These are phyloP conservation scores for Cylindroiulus punctatus DNA, from an alignment of 2,888 invertebrate species.

Conservation along the genomic window DNA sequence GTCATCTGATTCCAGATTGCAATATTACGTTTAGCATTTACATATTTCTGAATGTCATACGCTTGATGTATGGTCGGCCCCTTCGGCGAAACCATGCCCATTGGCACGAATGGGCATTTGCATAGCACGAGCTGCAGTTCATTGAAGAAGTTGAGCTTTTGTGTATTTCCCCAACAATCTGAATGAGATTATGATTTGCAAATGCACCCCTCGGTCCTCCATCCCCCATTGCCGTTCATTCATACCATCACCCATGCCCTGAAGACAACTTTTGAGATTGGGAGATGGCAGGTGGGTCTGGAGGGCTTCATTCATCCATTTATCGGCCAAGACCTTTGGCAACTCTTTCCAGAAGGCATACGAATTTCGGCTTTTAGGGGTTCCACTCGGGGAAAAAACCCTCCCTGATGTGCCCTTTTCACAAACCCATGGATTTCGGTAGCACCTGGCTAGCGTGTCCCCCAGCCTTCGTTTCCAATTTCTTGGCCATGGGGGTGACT, in stretches of 20 bases:
- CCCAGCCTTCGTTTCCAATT: constrained; percentile 9
- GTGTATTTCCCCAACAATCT: background rate
- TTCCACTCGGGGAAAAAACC: background rate
- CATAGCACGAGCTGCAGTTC: constrained; percentile 42
- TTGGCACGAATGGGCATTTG: background rate
- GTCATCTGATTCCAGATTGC: background rate
- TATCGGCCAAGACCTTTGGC: background rate
- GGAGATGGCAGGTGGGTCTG: background rate
- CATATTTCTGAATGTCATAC: background rate
- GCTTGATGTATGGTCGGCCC: no score
- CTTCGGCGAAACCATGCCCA: background rate
- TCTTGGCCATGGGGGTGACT: background rate
- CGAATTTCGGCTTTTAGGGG: background rate
- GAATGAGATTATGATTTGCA: constrained; percentile 13
- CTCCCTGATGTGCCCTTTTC: background rate
- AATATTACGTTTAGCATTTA: background rate
- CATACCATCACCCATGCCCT: background rate
- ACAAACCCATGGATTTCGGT: background rate
- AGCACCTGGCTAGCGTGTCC: constrained; percentile 34
- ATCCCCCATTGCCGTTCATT: background rate
- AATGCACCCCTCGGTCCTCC: background rate
- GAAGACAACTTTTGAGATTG: background rate
- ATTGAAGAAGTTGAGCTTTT: constrained; percentile 38
- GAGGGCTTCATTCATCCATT: constrained; percentile 7
- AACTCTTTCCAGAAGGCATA: constrained; percentile 21